Evolutionary conservation across 1,140 invertebrate species (phyloP).

Genomic region (Argopecten irradians): DNA sequence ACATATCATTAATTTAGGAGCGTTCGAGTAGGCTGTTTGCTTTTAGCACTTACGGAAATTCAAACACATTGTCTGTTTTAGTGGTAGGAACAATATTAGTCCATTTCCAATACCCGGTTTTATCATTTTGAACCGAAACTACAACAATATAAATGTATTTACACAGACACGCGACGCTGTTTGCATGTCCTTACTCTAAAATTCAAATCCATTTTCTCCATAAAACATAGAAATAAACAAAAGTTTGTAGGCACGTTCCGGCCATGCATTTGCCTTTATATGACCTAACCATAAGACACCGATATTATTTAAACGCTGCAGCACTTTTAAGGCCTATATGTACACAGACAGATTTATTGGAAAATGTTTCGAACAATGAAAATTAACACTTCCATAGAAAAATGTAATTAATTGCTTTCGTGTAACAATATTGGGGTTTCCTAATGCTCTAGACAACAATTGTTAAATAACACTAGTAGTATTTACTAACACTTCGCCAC

Average conservation of each 20-base stretch:
- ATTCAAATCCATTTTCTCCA: not conserved
- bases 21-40: slow-evolving; percentile 20
- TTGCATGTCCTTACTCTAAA: not conserved
- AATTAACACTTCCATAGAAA: not conserved
- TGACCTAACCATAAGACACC: not conserved
- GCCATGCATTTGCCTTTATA: not conserved
- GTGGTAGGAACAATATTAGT: not conserved
- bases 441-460: not conserved
- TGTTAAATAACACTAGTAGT: not conserved
- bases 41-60: slow-evolving; percentile 15
- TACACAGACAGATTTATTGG: not conserved
- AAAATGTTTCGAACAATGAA: not conserved
- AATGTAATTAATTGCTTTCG: not conserved
- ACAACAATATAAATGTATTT: not conserved
- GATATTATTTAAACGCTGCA: not conserved
- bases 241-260: not conserved
- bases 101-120: slow-evolving; percentile 15
- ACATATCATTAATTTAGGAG: slow-evolving; percentile 23
- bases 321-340: not conserved
- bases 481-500: not conserved
- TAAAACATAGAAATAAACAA: slow-evolving; percentile 15
- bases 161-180: not conserved
- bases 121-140: not conserved
- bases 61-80: slow-evolving; percentile 18
- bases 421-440: not conserved